phyloP scores from a whole-genome alignment of 2,797 vertebrate genomes.

The Sebastes aleutianus region DNA sequence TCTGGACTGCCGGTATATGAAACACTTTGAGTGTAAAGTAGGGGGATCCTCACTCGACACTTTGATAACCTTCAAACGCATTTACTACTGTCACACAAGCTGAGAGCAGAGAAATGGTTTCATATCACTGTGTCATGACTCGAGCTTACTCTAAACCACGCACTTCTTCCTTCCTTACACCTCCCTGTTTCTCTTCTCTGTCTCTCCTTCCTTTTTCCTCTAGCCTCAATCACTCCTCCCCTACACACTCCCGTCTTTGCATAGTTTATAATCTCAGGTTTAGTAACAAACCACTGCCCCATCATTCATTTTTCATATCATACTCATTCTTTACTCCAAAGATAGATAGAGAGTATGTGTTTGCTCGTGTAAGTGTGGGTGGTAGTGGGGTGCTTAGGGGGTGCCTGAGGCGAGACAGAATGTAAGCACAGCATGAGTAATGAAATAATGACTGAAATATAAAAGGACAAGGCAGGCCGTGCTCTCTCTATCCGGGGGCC shows the following conservation, averaged over 20 bases:
- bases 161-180: background rate
- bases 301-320: slow-evolving; percentile 50
- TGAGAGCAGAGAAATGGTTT: slow-evolving; percentile 13
- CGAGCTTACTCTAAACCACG: background rate
- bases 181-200: background rate
- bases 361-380: slow-evolving; percentile 17
- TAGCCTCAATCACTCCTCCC: background rate
- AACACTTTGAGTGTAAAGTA: background rate
- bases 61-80: background rate
- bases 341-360: slow-evolving; percentile 7
- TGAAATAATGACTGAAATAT: slow-evolving; percentile 80
- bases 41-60: background rate
- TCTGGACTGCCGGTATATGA: background rate
- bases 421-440: slow-evolving; percentile 78
- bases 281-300: slow-evolving; percentile 16
- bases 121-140: slow-evolving; percentile 22
- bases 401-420: slow-evolving; percentile 69
- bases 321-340: slow-evolving; percentile 27
- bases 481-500: slow-evolving; percentile 61
- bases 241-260: slow-evolving; percentile 16
- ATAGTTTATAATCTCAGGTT: slow-evolving; percentile 25
- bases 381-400: slow-evolving; percentile 40
- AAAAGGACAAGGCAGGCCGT: slow-evolving; percentile 60
- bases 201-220: background rate
- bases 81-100: background rate